Percentiles rank a stretch among this genome's conserved stretches.
phyloP scores from a whole-genome alignment of 2,797 vertebrate species.

The Pangasius djambal region DNA sequence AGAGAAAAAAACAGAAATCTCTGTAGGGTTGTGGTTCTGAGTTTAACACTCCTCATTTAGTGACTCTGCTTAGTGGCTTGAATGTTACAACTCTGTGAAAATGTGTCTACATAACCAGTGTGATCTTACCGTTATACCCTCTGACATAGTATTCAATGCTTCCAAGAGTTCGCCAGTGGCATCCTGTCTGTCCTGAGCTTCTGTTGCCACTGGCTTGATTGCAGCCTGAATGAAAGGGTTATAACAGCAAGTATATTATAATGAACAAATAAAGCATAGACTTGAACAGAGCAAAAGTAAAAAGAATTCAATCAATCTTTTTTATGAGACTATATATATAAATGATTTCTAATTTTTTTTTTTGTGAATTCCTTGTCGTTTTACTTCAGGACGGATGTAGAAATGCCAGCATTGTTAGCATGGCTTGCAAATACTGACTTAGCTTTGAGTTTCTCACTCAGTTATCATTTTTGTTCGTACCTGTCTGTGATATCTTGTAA shows the following conservation, averaged over 20 bases:
- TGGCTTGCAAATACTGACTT: neutral
- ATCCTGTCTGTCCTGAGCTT: constrained; percentile 11
- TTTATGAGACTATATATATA: too few relatives aligned
- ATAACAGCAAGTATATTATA: neutral
- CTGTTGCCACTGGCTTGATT: constrained; percentile 2
- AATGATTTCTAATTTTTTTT: neutral
- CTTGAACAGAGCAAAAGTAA: neutral
- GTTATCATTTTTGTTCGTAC: neutral
- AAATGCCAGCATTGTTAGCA: neutral
- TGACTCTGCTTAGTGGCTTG: neutral
- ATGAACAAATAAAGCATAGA: neutral
- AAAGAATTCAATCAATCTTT: neutral
- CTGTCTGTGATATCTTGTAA: neutral
- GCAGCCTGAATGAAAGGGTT: constrained; percentile 24
- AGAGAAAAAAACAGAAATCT: neutral
- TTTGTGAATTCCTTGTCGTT: neutral
- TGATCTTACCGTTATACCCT: constrained; percentile 34
- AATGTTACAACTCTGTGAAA: neutral
- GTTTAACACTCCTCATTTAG: neutral
- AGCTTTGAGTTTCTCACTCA: neutral
- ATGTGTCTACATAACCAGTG: neutral
- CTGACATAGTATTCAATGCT: constrained; percentile 18
- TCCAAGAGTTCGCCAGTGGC: neutral
- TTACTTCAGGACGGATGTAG: neutral
- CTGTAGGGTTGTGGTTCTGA: neutral